Conservation (phyloP, 2,888 invertebrate genomes). For the Drosophila prolongata region DNA sequence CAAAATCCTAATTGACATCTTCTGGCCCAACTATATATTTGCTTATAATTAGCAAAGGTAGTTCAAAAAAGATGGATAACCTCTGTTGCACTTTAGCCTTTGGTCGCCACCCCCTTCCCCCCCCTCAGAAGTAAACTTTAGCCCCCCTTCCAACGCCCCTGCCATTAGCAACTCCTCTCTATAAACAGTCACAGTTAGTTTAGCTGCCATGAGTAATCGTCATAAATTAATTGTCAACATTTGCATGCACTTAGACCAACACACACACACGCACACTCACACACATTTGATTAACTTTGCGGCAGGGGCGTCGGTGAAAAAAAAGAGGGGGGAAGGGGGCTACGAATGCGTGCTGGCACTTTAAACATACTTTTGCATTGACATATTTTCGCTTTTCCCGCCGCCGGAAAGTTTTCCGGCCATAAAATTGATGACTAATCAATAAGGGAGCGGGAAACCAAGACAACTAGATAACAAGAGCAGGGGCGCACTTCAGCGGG, state of each 20-base stretch:
- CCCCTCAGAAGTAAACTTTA: not conserved
- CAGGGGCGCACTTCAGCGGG: not conserved
- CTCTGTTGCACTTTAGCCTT: conserved; percentile 7
- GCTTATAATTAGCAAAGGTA: conserved; percentile 58
- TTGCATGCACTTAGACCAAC: conserved; percentile 76
- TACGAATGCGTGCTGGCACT: conserved; percentile 41
- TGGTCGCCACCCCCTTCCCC: not conserved
- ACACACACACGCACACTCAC: conserved; percentile 43
- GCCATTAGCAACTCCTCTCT: conserved; percentile 26
- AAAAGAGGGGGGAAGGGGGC: conserved; percentile 31
- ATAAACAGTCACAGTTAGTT: conserved; percentile 72
- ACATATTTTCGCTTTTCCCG: conserved; percentile 57
- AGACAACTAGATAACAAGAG: conserved; percentile 31
- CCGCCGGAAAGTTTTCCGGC: conserved; percentile 18
- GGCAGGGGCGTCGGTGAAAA: conserved; percentile 1
- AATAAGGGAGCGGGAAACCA: conserved; percentile 48
- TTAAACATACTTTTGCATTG: conserved; percentile 75
- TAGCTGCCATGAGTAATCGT: conserved; percentile 83
- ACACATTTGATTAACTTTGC: conserved; percentile 19
- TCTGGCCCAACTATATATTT: conserved; percentile 48
- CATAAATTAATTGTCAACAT: conserved; percentile 84
- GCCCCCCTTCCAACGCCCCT: not conserved
- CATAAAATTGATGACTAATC: conserved; percentile 72
- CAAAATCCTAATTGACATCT: not conserved
- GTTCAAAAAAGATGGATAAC: conserved; percentile 6